Percentiles rank a stretch among this genome's conserved stretches.
Evolutionary conservation across 2,797 vertebrate species (phyloP).

Genomic region (Bovichtus diacanthus): DNA sequence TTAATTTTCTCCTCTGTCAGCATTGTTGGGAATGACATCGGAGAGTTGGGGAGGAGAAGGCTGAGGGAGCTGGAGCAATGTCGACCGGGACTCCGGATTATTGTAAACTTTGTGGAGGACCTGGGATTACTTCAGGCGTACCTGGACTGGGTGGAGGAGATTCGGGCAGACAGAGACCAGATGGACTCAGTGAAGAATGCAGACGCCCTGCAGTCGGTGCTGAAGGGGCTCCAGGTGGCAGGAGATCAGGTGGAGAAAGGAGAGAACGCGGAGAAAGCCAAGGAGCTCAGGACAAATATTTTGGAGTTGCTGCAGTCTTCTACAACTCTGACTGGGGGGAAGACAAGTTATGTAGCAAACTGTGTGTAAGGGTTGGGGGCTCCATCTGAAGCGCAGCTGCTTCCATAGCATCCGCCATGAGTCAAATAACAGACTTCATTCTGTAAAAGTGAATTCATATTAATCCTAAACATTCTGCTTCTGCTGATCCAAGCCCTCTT

Average conservation of each 20-base stretch:
- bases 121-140: conserved; percentile 78
- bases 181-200: conserved; percentile 82
- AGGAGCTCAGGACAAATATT: conserved; percentile 71
- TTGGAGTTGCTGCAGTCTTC: conserved; percentile 52
- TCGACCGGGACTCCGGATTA: conserved; percentile 70
- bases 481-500: background rate
- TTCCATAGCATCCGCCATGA: background rate
- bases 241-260: conserved; percentile 45
- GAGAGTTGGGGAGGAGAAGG: conserved; percentile 63
- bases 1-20: conserved; percentile 52
- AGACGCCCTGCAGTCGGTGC: conserved; percentile 74
- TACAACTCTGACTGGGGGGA: conserved; percentile 9
- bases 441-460: background rate
- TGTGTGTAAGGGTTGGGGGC: background rate
- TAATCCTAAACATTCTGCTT: background rate
- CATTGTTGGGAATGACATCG: conserved; percentile 79
- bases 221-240: conserved; percentile 66
- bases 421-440: background rate
- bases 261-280: conserved; percentile 62
- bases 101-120: conserved; percentile 79
- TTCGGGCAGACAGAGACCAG: conserved; percentile 75
- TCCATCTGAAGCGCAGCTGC: background rate
- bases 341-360: background rate
- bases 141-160: conserved; percentile 82
- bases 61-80: conserved; percentile 60